These are phyloP conservation scores for Microcebus tavaratra DNA, from an alignment of 2,113 vertebrate species.

Conservation along the genomic window DNA sequence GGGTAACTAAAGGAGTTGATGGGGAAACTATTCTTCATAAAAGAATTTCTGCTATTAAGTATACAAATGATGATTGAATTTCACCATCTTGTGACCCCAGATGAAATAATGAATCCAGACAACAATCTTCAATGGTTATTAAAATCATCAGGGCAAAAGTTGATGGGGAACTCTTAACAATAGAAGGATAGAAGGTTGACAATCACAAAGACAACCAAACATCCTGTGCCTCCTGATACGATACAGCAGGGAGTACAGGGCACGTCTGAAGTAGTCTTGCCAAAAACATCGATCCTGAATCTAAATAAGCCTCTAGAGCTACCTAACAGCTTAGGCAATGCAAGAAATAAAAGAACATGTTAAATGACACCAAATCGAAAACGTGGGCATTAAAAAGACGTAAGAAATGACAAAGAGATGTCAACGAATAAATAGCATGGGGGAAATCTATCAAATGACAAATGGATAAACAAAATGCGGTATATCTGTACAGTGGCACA, in stretches of 20 bases:
- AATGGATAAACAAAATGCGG: not conserved
- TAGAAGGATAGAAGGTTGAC: not conserved
- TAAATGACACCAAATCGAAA: not conserved
- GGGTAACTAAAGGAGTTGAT: not conserved
- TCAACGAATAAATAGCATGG: not conserved
- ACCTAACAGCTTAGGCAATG: not conserved
- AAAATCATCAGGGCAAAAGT: not conserved
- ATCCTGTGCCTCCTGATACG: not conserved
- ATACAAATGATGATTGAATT: not conserved
- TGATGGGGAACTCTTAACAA: not conserved
- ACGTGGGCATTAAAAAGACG: not conserved
- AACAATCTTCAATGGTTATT: not conserved
- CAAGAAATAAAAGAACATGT: not conserved
- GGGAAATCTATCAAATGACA: not conserved
- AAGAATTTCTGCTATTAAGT: not conserved
- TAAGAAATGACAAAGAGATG: not conserved
- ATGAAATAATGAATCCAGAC: not conserved
- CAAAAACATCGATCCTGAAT: not conserved
- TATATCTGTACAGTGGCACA: accelerated
- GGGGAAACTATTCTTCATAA: not conserved
- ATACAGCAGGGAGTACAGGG: not conserved
- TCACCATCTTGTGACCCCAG: not conserved
- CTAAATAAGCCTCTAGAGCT: not conserved
- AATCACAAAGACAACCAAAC: not conserved
- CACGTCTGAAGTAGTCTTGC: not conserved